Evolutionary conservation across 2,797 vertebrate species (phyloP).

Genomic region (Coregonus sp.): DNA sequence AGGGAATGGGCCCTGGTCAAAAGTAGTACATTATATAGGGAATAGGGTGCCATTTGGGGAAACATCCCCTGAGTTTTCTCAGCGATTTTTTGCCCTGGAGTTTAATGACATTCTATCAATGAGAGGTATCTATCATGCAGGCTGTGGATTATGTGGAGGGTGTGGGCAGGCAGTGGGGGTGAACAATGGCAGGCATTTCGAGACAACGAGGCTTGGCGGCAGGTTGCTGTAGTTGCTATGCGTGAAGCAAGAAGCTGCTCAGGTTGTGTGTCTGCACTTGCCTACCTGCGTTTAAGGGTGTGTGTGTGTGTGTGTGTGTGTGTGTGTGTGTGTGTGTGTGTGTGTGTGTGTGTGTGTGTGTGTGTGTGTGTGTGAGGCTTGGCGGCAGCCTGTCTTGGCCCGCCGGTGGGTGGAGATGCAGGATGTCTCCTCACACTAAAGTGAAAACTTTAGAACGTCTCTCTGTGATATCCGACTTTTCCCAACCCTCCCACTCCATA

Average conservation of each 20-base stretch:
- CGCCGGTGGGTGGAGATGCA: background rate
- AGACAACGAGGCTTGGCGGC: background rate
- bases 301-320: background rate
- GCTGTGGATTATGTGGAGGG: background rate
- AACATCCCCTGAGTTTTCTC: no score
- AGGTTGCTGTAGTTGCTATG: background rate
- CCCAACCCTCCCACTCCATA: background rate
- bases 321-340: no score
- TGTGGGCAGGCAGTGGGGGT: background rate
- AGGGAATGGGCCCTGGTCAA: no score
- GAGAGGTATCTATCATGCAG: background rate
- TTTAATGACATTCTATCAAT: background rate
- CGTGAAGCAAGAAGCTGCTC: background rate
- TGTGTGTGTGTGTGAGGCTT: no score
- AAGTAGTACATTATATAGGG: no score
- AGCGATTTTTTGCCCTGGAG: background rate
- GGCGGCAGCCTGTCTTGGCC: slow-evolving; percentile 3
- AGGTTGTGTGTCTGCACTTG: background rate
- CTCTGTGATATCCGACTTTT: slow-evolving; percentile 3
- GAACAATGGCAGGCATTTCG: slow-evolving; percentile 9
- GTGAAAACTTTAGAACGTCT: slow-evolving; percentile 13
- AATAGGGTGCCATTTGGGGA: no score
- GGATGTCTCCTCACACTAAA: background rate
- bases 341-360: no score
- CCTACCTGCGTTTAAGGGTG: background rate